Evolutionary conservation across 2,888 invertebrate species (phyloP).

Genomic region (Cylindroiulus punctatus): DNA sequence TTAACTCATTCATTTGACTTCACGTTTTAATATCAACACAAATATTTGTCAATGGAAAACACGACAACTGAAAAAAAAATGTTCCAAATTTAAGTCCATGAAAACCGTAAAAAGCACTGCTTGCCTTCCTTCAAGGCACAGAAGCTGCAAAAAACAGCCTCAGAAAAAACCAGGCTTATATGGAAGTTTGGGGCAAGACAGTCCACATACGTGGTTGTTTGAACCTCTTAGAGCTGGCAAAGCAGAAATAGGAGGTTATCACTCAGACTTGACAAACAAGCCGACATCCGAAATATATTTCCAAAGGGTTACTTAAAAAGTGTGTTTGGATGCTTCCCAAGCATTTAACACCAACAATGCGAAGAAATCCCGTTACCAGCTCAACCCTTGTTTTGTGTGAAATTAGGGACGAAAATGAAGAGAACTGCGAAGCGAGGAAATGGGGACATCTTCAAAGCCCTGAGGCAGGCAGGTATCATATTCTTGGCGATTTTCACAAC

Average conservation of each 20-base stretch:
- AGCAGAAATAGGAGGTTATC: neutral
- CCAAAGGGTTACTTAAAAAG: neutral
- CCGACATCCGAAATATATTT: conserved; percentile 21
- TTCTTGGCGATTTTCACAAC: neutral
- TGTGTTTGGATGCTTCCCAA: conserved; percentile 2
- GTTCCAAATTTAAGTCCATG: neutral
- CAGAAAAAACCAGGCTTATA: neutral
- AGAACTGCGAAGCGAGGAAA: neutral
- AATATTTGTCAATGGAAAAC: too few relatives aligned
- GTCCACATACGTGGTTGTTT: neutral
- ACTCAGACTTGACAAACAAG: conserved; percentile 15
- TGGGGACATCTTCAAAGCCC: neutral
- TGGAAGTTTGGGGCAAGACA: neutral
- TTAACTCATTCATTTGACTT: neutral
- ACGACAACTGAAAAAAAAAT: too few relatives aligned
- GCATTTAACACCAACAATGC: neutral
- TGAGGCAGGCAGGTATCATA: neutral
- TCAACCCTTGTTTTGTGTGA: neutral
- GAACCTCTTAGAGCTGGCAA: conserved; percentile 16
- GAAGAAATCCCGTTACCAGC: neutral
- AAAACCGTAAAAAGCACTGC: neutral
- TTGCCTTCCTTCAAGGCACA: neutral
- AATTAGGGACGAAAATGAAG: conserved; percentile 13
- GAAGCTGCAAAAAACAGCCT: neutral
- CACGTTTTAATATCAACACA: neutral